Base-by-base conservation (phyloP, 1,140 invertebrate genomes). In the Leptinotarsa lineolata region DNA sequence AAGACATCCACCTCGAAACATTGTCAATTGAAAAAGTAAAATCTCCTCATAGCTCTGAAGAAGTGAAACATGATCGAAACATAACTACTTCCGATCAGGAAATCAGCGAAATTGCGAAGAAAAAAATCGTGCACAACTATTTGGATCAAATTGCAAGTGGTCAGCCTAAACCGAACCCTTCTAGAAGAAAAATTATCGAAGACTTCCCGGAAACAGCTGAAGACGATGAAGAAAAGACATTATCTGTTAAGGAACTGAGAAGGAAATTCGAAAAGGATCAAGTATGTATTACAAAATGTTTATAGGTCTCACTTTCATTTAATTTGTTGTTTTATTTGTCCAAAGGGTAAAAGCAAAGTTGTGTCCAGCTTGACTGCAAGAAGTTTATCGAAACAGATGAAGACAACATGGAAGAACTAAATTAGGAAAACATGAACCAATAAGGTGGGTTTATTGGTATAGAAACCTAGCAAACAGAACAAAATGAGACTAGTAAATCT, bases 331-430 rank as follows among this genome's bases (percentile, higher is more conserved):
- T 54, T 54, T 13, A 54, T 54, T 54, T 75, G 12, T 72, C 69
- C 72, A 63, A 70, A 73, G 74, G 44, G 12, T n/a, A 46, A 46
- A 16, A 72, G 63, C 39, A 91, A 78, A 45, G 72, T 81, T 12
- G 75, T 94, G 83, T 92, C 94, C 82, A 94, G 92, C 85, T 83
- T 95, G 76, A 95, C 93, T 30, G 93, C 92, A n/a, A 87, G 93
- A 77, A 93, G 91, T 75, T 87, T 95, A 45, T 91, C 92, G 1
- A 90, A 88, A 78, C 89, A 93, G 84, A 92, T 94, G 79, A 86
- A 92, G 39, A 91, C 94, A 76, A 90, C 90, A 68, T 84, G 93
- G 5, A 87, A 87, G 63, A 72, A 73, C 16, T 77, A 73, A 68
- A 18, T 20, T 20, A 58, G 67, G 65, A 59, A 20, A 59, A 39